A percentile compares a stretch with the other conserved stretches of the same genome.
These are phyloP conservation scores for Lineus longissimus DNA, from an alignment of 1,140 invertebrate species.

Conservation along the genomic window DNA sequence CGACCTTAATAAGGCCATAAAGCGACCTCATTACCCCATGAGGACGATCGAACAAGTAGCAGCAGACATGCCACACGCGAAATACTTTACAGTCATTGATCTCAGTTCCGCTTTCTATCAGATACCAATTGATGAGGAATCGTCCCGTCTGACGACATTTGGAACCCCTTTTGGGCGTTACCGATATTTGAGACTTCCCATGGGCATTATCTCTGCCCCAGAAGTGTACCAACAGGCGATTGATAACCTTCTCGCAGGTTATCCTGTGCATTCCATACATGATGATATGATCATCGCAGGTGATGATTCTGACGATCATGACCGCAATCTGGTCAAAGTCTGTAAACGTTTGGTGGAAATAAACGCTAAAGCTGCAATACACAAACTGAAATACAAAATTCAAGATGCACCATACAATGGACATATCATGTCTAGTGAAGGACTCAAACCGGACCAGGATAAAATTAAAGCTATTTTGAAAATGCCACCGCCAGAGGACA, in stretches of 20 bases:
- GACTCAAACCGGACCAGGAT: background rate
- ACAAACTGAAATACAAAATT: background rate
- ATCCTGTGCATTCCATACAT: background rate
- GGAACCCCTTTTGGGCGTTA: conserved; percentile 7
- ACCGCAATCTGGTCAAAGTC: background rate
- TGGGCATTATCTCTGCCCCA: conserved; percentile 10
- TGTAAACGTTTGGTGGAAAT: background rate
- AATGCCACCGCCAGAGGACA: background rate
- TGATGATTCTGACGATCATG: background rate
- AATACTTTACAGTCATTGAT: conserved; percentile 19
- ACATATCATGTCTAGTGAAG: background rate
- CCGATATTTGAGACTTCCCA: conserved; percentile 6
- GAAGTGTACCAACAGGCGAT: conserved; percentile 5
- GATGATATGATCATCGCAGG: background rate
- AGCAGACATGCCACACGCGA: conserved; percentile 10
- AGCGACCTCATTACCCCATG: conserved; percentile 23
- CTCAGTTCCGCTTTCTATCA: conserved; percentile 17
- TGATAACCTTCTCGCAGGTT: background rate
- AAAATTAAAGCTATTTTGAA: background rate
- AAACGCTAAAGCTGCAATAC: background rate
- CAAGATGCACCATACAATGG: background rate
- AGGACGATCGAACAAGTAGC: conserved; percentile 19
- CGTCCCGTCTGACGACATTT: background rate
- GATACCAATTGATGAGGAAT: conserved; percentile 18
- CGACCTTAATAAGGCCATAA: conserved; percentile 28